Percentiles rank a stretch among this genome's conserved stretches.
Conservation (phyloP, 2,113 vertebrate species). For the Colistium nudipinnis region DNA sequence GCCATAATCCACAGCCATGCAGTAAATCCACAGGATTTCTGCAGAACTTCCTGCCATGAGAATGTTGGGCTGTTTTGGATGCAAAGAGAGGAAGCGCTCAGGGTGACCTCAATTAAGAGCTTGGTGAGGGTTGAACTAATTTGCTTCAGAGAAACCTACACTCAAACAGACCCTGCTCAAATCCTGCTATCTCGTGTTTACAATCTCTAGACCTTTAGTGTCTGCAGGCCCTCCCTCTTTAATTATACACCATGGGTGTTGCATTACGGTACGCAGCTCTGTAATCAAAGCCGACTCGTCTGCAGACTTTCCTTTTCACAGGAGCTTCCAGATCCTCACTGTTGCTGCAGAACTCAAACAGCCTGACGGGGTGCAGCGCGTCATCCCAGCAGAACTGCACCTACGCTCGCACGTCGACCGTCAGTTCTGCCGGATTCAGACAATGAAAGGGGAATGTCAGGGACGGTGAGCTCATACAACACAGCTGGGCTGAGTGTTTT, state of each 20-base stretch:
- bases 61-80: neutral
- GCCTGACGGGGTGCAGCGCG: conserved; percentile 26
- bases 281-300: neutral
- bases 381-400: conserved; percentile 34
- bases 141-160: neutral
- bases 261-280: conserved; percentile 4
- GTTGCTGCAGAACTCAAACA: conserved; percentile 14
- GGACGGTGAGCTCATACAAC: conserved; percentile 44
- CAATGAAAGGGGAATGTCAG: conserved; percentile 41
- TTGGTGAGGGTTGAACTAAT: neutral
- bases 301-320: neutral
- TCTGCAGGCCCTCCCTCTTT: neutral
- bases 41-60: neutral
- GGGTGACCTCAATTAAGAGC: neutral
- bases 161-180: neutral
- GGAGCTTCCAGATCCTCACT: conserved; percentile 7
- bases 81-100: neutral
- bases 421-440: conserved; percentile 48
- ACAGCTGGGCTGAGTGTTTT: conserved; percentile 34
- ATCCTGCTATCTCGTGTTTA: neutral
- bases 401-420: conserved; percentile 44
- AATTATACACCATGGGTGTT: conserved; percentile 15
- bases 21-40: no score
- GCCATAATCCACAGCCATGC: no score
- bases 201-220: neutral